Evolutionary conservation across 2,888 invertebrate species (phyloP).

Genomic region (Scaptomyza caliginosa): DNA sequence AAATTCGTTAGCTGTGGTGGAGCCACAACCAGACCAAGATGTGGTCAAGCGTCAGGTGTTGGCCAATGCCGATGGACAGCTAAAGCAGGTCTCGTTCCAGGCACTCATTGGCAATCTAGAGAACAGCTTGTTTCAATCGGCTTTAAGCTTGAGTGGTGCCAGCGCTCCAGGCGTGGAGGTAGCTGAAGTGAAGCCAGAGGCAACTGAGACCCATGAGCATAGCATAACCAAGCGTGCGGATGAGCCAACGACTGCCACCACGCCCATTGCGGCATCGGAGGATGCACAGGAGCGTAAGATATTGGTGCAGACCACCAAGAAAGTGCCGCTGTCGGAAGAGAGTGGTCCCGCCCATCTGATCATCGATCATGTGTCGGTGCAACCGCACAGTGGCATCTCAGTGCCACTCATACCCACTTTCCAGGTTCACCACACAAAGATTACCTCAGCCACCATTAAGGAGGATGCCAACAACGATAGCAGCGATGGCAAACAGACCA

Average conservation of each 20-base stretch:
- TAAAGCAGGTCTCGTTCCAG: conserved; percentile 78
- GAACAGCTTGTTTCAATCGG: conserved; percentile 76
- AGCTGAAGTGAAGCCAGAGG: conserved; percentile 48
- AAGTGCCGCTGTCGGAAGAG: conserved; percentile 55
- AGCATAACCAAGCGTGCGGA: conserved; percentile 53
- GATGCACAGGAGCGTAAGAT: conserved; percentile 53
- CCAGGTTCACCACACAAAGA: conserved; percentile 74
- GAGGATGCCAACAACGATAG: conserved; percentile 59
- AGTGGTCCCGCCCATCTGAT: conserved; percentile 74
- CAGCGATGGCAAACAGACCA: conserved; percentile 68
- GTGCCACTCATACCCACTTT: conserved; percentile 74
- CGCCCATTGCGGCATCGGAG: neutral
- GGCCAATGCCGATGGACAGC: conserved; percentile 58
- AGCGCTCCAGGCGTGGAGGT: conserved; percentile 59
- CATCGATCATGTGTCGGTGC: conserved; percentile 80
- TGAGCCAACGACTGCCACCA: conserved; percentile 20
- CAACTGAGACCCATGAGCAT: conserved; percentile 26
- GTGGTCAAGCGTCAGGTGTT: conserved; percentile 70
- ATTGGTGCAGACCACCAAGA: conserved; percentile 74
- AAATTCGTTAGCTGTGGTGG: conserved; percentile 25
- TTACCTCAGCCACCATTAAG: conserved; percentile 62
- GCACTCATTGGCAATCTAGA: conserved; percentile 80
- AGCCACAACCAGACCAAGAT: conserved; percentile 41
- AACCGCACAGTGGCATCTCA: conserved; percentile 57
- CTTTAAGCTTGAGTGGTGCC: conserved; percentile 69